Conservation (phyloP, 2,113 vertebrate species). For the Misgurnus anguillicaudatus region DNA sequence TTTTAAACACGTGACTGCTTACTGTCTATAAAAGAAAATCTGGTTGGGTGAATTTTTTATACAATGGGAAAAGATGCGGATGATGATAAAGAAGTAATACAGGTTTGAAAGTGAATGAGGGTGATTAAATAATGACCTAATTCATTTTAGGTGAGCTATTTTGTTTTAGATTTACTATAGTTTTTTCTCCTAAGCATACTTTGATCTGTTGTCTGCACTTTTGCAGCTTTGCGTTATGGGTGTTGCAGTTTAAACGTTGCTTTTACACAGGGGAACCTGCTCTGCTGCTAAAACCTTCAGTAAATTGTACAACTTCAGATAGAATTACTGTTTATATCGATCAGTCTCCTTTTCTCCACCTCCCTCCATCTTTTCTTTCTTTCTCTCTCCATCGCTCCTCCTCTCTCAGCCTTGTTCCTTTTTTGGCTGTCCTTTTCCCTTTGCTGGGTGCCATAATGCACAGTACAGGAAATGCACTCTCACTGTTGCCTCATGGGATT, state of each 20-base stretch:
- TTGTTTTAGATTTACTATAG: too few species aligned
- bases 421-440: slow-evolving; percentile 19
- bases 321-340: slow-evolving; percentile 40
- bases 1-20: background rate
- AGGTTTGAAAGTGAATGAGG: too few species aligned
- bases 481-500: slow-evolving; percentile 60
- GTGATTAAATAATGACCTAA: too few species aligned
- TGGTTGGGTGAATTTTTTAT: too few species aligned
- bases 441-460: slow-evolving; percentile 11
- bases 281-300: slow-evolving; percentile 7
- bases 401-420: slow-evolving; percentile 2
- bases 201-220: background rate
- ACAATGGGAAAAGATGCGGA: too few species aligned
- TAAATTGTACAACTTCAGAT: background rate
- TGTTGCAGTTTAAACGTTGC: background rate
- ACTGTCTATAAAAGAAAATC: background rate
- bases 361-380: background rate
- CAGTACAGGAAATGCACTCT: slow-evolving; percentile 49
- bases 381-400: background rate
- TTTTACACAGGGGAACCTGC: background rate
- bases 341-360: slow-evolving; percentile 12
- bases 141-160: too few species aligned
- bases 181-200: background rate
- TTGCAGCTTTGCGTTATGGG: background rate
- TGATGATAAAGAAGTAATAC: too few species aligned